Percentiles rank a stretch among this genome's conserved stretches.
phyloP scores from a whole-genome alignment of 2,888 invertebrate species.

The Trissolcus brochymenae region DNA sequence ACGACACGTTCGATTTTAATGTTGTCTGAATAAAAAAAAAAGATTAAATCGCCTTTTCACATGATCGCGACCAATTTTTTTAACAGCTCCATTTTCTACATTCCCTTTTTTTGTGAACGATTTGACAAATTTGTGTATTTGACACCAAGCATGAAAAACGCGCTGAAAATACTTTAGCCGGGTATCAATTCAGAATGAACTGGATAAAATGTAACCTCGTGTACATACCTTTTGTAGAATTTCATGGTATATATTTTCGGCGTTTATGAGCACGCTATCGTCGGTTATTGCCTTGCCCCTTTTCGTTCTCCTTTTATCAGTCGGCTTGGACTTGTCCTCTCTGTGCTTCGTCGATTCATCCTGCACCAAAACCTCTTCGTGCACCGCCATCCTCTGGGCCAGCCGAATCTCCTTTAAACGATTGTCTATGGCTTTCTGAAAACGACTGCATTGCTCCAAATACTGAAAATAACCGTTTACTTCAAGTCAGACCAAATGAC shows the following conservation, averaged over 20 bases:
- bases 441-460: constrained; percentile 66
- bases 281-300: constrained; percentile 33
- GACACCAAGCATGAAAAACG: background rate
- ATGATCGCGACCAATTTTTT: no score
- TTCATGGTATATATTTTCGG: constrained; percentile 66
- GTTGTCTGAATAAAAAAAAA: no score
- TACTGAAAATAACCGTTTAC: constrained; percentile 60
- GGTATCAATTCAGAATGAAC: background rate
- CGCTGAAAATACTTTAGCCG: background rate
- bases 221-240: constrained; percentile 63
- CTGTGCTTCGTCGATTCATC: constrained; percentile 18
- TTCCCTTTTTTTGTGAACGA: no score
- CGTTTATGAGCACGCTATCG: constrained; percentile 63
- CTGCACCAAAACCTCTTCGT: constrained; percentile 28
- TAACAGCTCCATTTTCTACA: no score
- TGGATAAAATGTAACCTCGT: no score
- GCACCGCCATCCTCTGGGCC: constrained; percentile 52
- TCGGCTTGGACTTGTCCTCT: constrained; percentile 34
- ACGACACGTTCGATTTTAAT: no score
- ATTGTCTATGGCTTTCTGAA: constrained; percentile 65
- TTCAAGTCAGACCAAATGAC: background rate
- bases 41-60: no score
- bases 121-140: no score
- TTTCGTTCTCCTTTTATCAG: constrained; percentile 35
- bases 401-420: constrained; percentile 66